Percentiles rank a stretch among this genome's conserved stretches.
Evolutionary conservation across 2,113 vertebrate species (phyloP).

Genomic region (Telmatochromis sp.): DNA sequence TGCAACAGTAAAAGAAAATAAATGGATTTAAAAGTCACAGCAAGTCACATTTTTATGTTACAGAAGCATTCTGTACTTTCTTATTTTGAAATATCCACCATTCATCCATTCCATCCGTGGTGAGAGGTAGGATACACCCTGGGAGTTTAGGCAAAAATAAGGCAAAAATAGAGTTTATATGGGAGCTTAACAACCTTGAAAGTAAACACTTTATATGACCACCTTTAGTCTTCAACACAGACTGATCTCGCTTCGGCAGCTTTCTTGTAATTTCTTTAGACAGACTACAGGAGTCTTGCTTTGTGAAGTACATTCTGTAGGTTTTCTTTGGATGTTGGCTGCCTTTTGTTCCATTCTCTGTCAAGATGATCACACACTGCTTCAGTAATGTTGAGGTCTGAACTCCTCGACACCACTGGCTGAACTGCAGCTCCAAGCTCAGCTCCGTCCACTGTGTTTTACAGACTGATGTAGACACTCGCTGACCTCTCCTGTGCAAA

Average conservation of each 20-base stretch:
- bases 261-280: neutral
- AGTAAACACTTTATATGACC: neutral
- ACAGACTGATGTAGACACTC: neutral
- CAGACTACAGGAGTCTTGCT: neutral
- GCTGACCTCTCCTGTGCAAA: neutral
- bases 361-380: neutral
- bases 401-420: neutral
- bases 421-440: neutral
- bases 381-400: neutral
- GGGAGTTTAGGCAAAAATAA: neutral
- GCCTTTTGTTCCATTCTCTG: neutral
- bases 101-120: rapidly evolving
- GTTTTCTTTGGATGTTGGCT: neutral
- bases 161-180: neutral
- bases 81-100: neutral
- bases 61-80: neutral
- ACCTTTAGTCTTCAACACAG: neutral
- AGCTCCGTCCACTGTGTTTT: neutral
- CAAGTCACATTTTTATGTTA: neutral
- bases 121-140: neutral
- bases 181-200: neutral
- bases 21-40: neutral
- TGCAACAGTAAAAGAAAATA: neutral
- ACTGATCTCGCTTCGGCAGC: neutral
- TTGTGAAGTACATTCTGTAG: neutral